A percentile compares a stretch with the other conserved stretches of the same genome.
Conservation (phyloP, 2,888 invertebrate species). For the Drosophila borealis region DNA sequence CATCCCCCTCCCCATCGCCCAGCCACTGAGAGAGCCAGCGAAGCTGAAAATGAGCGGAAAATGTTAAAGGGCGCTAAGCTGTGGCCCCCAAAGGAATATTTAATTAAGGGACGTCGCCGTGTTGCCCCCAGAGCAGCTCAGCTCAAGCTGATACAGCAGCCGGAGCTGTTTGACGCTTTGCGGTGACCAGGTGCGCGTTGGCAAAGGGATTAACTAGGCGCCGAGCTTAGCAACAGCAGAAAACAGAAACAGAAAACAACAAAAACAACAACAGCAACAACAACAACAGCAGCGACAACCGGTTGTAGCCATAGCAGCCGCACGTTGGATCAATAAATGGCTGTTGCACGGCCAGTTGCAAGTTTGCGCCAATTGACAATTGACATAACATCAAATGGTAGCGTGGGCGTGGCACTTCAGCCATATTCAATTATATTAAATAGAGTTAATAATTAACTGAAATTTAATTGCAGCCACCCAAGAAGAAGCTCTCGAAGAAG, state of each 20-base stretch:
- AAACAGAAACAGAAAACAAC: neutral
- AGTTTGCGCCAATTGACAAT: slow-evolving; percentile 28
- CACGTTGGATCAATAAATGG: slow-evolving; percentile 57
- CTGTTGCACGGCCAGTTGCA: slow-evolving; percentile 26
- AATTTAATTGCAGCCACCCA: slow-evolving; percentile 78
- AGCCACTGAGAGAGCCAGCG: neutral
- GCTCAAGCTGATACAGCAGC: slow-evolving; percentile 20
- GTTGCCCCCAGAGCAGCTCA: neutral
- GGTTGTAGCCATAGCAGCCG: slow-evolving; percentile 39
- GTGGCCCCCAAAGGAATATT: slow-evolving; percentile 61
- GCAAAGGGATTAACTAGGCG: slow-evolving; percentile 41
- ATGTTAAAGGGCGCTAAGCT: slow-evolving; percentile 41
- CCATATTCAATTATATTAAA: slow-evolving; percentile 11
- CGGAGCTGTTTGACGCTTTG: slow-evolving; percentile 47
- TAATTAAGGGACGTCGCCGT: slow-evolving; percentile 55
- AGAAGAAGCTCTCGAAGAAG: slow-evolving; percentile 85
- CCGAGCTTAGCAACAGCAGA: slow-evolving; percentile 32
- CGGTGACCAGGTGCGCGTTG: slow-evolving; percentile 28
- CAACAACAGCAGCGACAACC: slow-evolving; percentile 11
- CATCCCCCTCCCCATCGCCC: neutral
- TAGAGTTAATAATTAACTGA: slow-evolving; percentile 27
- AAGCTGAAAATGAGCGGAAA: slow-evolving; percentile 31
- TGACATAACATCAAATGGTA: slow-evolving; percentile 42
- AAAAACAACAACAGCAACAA: slow-evolving; percentile 13
- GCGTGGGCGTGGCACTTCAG: neutral